Percentiles rank a stretch among this genome's conserved stretches.
Evolutionary conservation across 2,888 invertebrate genomes (phyloP).

Genomic region (Zele albiditarsus): DNA sequence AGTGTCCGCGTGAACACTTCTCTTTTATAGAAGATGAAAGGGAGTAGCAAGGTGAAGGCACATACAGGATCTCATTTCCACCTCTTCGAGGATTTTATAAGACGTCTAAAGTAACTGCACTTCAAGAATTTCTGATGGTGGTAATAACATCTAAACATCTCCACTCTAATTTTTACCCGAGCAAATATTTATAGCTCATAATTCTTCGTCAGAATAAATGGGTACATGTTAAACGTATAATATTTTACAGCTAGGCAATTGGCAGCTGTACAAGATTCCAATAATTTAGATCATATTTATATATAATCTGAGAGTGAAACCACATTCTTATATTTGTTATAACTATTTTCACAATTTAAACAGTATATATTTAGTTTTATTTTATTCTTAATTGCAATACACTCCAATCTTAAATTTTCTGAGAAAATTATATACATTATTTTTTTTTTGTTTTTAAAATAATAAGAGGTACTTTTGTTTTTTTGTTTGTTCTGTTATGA

Average conservation of each 20-base stretch:
- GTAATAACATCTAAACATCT: conserved; percentile 9
- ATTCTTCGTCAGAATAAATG: background rate
- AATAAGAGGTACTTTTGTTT: background rate
- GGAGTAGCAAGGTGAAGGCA: conserved; percentile 50
- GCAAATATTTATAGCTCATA: background rate
- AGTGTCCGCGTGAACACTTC: conserved; percentile 49
- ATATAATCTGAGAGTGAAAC: conserved; percentile 17
- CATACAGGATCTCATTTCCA: conserved; percentile 48
- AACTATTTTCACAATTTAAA: conserved; percentile 1
- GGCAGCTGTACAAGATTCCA: background rate
- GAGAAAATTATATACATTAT: background rate
- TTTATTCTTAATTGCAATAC: background rate
- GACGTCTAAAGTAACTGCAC: background rate
- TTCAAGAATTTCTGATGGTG: background rate
- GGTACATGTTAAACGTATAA: background rate
- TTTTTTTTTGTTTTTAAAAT: background rate
- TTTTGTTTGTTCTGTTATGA: background rate
- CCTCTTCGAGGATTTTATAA: conserved; percentile 28
- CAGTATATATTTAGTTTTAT: background rate
- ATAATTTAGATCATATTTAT: conserved; percentile 3
- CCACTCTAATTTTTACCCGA: background rate
- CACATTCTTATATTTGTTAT: background rate
- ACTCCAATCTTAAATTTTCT: background rate
- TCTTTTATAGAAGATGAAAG: conserved; percentile 68
- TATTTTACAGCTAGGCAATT: background rate